Base-by-base conservation (phyloP, 1,140 invertebrate genomes). In the Sycophaga agraensis region DNA sequence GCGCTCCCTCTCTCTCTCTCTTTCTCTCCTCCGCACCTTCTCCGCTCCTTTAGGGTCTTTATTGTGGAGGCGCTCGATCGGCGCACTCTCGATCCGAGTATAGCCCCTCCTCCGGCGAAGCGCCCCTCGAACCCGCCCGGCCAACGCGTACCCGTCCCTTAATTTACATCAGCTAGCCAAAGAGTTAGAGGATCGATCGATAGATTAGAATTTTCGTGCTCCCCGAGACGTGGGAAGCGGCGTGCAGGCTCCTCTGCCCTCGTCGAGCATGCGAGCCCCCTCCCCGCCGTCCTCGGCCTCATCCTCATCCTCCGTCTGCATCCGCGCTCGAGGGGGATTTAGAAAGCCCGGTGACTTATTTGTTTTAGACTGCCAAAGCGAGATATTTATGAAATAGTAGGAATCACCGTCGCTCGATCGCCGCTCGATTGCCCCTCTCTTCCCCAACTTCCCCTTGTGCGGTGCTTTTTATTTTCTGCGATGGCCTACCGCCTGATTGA, bases 131-230 rank as follows among this genome's bases (percentile, higher is more conserved):
- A n/a, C n/a, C n/a, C n/a, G n/a, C n/a, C n/a, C n/a, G n/a, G n/a
- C n/a, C n/a, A n/a, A 34, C 34, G 2, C 14, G 31, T 35, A 31
- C 9, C 35, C 11, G 50, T 46, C 60, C 60, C 43, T 58, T 58
- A 57, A 63, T 63, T 63, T 58, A 63, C 55, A 58, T 63, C 28
- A n/a, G 40, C 28, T 28, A 31, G 54, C 28, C 19, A 43, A 50
- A 45, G 39, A 50, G 59, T 55, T 55, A 55, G 17, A 63, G 34
- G 48, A 58, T 58, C 55, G 61, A 63, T 63, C 54, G 54, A 46
- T 51, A 63, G 61, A 63, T 63, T 58, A 63, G 54, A 55, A 51
- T 55, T 62, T 62, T 55, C 49, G 57, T 50, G 45, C 35, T 40
- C 19, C 50, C 35, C 24, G 7, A 34, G n/a, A 57, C 34, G 43